Evolutionary conservation across 2,888 invertebrate genomes (phyloP), one percentile per base, ranked within the genome.

Genomic region (Bibio marci): DNA sequence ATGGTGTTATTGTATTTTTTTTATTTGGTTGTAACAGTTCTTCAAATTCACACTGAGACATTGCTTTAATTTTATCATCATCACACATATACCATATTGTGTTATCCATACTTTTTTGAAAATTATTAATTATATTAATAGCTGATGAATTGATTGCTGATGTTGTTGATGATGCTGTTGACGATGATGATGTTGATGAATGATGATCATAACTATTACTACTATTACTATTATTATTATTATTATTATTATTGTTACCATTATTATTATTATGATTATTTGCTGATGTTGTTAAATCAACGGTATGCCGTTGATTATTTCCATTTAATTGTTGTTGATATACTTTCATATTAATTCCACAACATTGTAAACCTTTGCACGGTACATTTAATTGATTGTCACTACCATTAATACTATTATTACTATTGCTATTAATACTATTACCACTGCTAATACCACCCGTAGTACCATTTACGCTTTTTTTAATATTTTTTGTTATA

Each of bases 41-140:
- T 48, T 78, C 73, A 48, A 88, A 77, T 55, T 87, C 85, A 28
- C 76, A 71, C 52, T 73, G 70, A 25, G 80, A 73, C 56, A 88
- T 76, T 8, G 79, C 73, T 48, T 78, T 74, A 39, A 88, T 80
- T 43, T 79, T 78, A 46, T 88, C 87, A 55, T 88, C 88, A 57
- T 88, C 87, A 56, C 87, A 88, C 53, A 86, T 85, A 35, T 87
- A 70, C 88, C 88, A 88, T 45, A 73, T 65, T 13, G 60, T 58
- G n/a, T n/a, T n/a, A 38, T 62, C 49, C 19, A 33, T 25, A n/a
- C n/a, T 15, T 14, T 33, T 33, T 10, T 17, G 17, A 18, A 39
- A 41, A n/a, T 43, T 43, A 35, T 38, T 38, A 22, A 4, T 13
- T 8, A 22, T 8, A 6, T 4, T 6, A 6, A 8, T 6, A 4